Evolutionary conservation across 1,140 invertebrate genomes (phyloP), one percentile per base, ranked within the genome.

Genomic region (Drosophila azteca): DNA sequence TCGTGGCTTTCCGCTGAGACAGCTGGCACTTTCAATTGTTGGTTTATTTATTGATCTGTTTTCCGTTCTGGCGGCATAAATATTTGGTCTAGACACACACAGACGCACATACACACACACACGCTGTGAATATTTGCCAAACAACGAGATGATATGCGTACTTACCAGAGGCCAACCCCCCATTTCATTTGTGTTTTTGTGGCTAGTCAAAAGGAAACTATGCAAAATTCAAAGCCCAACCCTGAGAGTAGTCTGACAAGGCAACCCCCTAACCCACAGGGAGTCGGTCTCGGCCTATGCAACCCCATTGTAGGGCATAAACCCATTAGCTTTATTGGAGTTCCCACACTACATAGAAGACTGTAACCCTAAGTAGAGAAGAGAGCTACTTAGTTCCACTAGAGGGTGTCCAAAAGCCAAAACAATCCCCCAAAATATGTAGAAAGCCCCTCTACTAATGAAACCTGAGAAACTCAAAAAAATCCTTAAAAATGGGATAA

Each of bases 1-100:
- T 52, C 46, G 59, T 60, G 29, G 66, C 68, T 71, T 71, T 71
- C 60, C 70, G 54, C 29, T 46, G 51, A n/a, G 43, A 71, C 54
- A 71, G 54, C 13, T 46, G 24, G 35, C 35, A 39, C 35, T 15
- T 54, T 66, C 26, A 57, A 50, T 51, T 52, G 66, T 13, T 53
- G 20, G 13, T 41, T 24, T 45, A 29, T 48, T 71, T 71, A 60
- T 71, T 70, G 64, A 69, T 57, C 63, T 35, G 39, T 65, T 67
- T 67, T 66, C 41, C 66, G 62, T 39, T 48, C 61, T 53, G 22
- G 64, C 29, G 52, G 64, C 20, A 26, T 39, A 53, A 66, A 67
- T 67, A 67, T 67, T 67, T 66, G 35, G 35, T 39, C 35, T 39
- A 39, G 35, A 39, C 35, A 39, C 35, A 52, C 46, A 45, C n/a